Base-by-base conservation (phyloP, 2,888 invertebrate genomes). In the Bombylius discolor region DNA sequence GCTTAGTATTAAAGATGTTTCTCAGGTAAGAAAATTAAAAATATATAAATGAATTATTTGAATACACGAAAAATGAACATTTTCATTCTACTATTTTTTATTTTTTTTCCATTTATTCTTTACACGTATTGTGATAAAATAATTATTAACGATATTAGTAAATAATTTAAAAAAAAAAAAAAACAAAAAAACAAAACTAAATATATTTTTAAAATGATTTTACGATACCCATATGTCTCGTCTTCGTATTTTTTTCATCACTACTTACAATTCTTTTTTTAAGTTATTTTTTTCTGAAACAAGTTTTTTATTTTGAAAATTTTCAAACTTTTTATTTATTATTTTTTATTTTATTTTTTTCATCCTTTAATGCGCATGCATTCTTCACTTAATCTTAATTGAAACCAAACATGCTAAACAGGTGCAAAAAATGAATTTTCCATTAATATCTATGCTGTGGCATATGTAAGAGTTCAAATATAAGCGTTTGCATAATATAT, bases 1-100 rank as follows among this genome's bases (percentile, higher is more conserved):
- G 58, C 81, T 97, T 54, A 90, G 89, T 67, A 91, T 97, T 64
- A 89, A 96, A 76, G 92, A 92, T 78, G 80, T 82, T 13, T 81
- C 82, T 64, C 81, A 74, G 68, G 74, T 74, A 58, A 59, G 57
- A 23, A 23, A 23, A 58, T 23, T n/a, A 11, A 39, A 39, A 3
- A 39, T 39, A 39, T 11, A 39, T 39, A 23, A 23, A 23, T 23
- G 23, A 23, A 23, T 23, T 23, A 23, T 23, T 23, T 23, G 23
- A 23, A 23, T 23, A 23, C 23, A 23, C 23, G 23, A 2, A 23
- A 23, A 23, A 23, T 23, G 23, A 23, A 36, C n/a, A 47, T 46
- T 52, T 32, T 46, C 44, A 12, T 47, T 11, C 52, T 23, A 14
- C 44, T 13, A 12, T 44, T 4, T 3, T 34, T 32, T 12, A 9